Percentiles rank a stretch among this genome's conserved stretches.
Evolutionary conservation across 2,888 invertebrate species (phyloP).

Genomic region (Rhaphigaster nebulosa): DNA sequence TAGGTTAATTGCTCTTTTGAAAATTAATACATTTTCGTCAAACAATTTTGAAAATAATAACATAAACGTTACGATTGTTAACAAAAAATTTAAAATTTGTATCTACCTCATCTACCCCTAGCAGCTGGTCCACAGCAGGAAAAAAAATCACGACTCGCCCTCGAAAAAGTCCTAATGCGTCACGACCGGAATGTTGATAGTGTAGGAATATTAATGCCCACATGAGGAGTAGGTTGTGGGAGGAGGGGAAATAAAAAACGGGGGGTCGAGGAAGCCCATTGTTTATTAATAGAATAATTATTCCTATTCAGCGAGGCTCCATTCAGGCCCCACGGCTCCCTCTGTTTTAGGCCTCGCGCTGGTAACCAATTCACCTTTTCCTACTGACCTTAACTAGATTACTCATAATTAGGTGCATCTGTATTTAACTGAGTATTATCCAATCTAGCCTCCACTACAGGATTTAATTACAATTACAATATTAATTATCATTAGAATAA

Average conservation of each 20-base stretch:
- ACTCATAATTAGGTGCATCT: neutral
- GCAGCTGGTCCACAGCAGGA: neutral
- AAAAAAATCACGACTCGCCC: neutral
- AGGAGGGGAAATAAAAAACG: neutral
- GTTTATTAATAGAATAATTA: conserved; percentile 11
- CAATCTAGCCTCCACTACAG: neutral
- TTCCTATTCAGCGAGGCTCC: neutral
- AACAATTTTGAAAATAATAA: neutral
- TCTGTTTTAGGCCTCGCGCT: neutral
- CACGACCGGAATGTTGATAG: conserved; percentile 7
- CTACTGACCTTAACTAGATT: neutral
- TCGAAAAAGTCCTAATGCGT: neutral
- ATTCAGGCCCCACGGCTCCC: neutral
- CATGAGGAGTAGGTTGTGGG: neutral
- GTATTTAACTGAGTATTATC: neutral
- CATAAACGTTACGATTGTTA: neutral
- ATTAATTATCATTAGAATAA: neutral
- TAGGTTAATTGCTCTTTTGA: too few relatives aligned
- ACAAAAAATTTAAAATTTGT: neutral
- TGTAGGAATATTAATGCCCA: conserved; percentile 19
- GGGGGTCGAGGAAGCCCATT: neutral
- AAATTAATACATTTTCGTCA: too few relatives aligned
- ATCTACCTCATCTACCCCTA: neutral
- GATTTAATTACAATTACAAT: neutral
- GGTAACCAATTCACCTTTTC: neutral